Conservation (phyloP, 2,113 vertebrate species). For the Hyla sarda region DNA sequence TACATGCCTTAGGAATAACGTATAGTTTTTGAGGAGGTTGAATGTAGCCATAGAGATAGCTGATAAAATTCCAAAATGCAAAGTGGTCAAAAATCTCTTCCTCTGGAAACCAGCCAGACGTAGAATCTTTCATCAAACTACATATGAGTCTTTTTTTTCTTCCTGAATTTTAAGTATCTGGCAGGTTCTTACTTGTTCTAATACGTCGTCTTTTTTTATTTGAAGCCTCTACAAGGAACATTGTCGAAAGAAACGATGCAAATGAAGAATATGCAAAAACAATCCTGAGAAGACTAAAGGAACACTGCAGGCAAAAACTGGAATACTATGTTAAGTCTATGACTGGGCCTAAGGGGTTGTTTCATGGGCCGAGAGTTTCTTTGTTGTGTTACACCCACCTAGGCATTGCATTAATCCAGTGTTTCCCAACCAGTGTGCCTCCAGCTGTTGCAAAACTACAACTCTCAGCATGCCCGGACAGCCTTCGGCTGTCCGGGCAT, state of each 20-base stretch:
- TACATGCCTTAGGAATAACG: neutral
- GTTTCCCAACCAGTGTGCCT: no score
- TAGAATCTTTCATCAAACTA: neutral
- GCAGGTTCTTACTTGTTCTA: conserved; percentile 5
- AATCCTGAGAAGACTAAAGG: neutral
- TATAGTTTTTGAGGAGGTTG: neutral
- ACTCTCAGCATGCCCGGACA: no score
- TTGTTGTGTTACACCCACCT: no score
- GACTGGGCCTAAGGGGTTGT: no score
- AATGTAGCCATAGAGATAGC: neutral
- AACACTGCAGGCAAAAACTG: neutral
- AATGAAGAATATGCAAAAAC: neutral
- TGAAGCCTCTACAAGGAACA: neutral
- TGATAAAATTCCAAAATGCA: conserved; percentile 9
- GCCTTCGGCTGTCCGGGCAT: no score
- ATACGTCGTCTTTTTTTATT: conserved; percentile 3
- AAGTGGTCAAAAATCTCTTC: conserved; percentile 4
- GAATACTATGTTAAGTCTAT: no score
- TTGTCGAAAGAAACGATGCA: neutral
- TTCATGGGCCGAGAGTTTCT: no score
- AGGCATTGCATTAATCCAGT: no score
- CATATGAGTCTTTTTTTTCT: neutral
- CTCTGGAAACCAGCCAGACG: neutral
- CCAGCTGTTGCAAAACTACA: no score
- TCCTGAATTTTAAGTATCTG: neutral